phyloP scores from a whole-genome alignment of 2,797 vertebrate genomes.

The Coregonus sp. region DNA sequence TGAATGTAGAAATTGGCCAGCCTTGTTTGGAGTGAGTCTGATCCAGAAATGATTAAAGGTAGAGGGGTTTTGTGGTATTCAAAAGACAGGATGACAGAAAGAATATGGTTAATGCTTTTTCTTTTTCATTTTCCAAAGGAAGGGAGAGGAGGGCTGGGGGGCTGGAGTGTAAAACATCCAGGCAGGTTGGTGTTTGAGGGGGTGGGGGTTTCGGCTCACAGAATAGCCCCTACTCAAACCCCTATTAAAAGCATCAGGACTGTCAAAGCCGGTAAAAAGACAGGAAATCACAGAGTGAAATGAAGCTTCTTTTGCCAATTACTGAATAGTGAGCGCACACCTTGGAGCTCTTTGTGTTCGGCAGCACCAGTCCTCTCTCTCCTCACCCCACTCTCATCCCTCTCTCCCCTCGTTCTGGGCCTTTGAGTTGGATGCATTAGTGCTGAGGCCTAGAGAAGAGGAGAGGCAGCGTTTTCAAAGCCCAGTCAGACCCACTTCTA shows the following conservation, averaged over 20 bases:
- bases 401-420: constrained; percentile 52
- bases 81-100: constrained; percentile 80
- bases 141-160: constrained; percentile 62
- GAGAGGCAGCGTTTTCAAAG: constrained; percentile 72
- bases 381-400: background rate
- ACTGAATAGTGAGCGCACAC: constrained; percentile 88
- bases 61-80: constrained; percentile 95
- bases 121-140: constrained; percentile 53
- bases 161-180: constrained; percentile 60
- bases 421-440: constrained; percentile 75
- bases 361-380: constrained; percentile 69
- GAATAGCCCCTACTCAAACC: constrained; percentile 91
- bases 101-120: constrained; percentile 94
- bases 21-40: constrained; percentile 93
- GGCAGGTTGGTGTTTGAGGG: constrained; percentile 68
- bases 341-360: constrained; percentile 93
- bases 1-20: constrained; percentile 89
- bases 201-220: constrained; percentile 67
- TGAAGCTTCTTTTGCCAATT: constrained; percentile 98
- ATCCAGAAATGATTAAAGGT: constrained; percentile 99
- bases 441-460: constrained; percentile 68
- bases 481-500: constrained; percentile 85
- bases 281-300: constrained; percentile 93
- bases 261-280: constrained; percentile 97
- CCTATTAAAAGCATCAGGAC: constrained; percentile 98